Base-by-base conservation (phyloP, 2,888 invertebrate species). In the Nemoura dubitans region DNA sequence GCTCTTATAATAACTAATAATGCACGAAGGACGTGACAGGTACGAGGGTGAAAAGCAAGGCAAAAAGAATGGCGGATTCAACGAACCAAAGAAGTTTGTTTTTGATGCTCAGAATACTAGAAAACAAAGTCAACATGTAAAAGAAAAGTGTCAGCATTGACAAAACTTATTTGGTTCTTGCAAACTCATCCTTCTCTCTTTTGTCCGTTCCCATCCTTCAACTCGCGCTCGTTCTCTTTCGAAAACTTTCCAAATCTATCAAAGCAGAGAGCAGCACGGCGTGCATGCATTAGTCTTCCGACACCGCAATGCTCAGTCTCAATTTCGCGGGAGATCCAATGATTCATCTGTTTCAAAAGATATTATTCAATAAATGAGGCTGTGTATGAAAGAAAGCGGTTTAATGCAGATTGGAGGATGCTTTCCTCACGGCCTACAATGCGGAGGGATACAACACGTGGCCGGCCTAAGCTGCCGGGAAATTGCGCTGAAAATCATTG, bases 141-240 rank as follows among this genome's bases (percentile, higher is more conserved):
- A 84, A 84, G 84, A 59, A 84, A 84, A 84, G 84, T 84, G 84
- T 84, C 84, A 84, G 84, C 84, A 84, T 84, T 84, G 84, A 84
- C 76, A 84, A 84, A 84, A 84, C 59, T 84, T 84, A 84, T 84
- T 84, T 84, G 76, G 59, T 84, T 84, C 84, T 28, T n/a, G 76
- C 84, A 76, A 84, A 84, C 76, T 84, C 84, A 84, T 84, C 84
- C 59, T 59, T 76, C 42, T 84, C 84, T 84, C 59, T 59, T 59
- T 26, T 84, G 43, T 16, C 84, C 84, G 26, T 78, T 27, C 78
- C 28, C 78, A 26, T 27, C 78, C 28, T 78, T 28, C 78, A 26
- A 26, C 26, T n/a, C 81, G n/a, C 81, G 14, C 29, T 81, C 81
- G 81, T 26, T 84, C 84, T 43, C 59, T 59, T 84, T 59, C 84